A percentile compares a stretch with the other conserved stretches of the same genome.
Evolutionary conservation across 2,797 vertebrate species (phyloP).

Genomic region (Hypotaenidia philippensis): DNA sequence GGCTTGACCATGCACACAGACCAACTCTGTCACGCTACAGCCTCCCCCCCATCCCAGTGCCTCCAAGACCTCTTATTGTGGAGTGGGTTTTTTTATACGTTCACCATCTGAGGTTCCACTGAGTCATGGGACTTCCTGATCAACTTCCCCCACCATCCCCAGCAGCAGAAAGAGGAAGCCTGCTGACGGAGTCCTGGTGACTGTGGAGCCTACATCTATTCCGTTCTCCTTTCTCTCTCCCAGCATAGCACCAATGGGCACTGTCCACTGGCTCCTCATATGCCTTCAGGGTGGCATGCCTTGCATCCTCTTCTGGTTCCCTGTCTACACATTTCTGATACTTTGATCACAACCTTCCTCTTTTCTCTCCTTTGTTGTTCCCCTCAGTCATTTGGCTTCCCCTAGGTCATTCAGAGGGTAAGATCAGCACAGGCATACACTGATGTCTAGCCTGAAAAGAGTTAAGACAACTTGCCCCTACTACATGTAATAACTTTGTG

Average conservation of each 20-base stretch:
- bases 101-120: not conserved
- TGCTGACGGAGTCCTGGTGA: not conserved
- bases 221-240: not conserved
- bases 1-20: not conserved
- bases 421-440: not conserved
- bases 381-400: not conserved
- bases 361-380: not conserved
- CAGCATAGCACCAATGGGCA: not conserved
- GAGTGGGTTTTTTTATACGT: not conserved
- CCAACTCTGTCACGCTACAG: not conserved
- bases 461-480: not conserved
- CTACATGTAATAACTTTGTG: not conserved
- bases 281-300: not conserved
- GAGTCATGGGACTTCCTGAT: constrained; percentile 59
- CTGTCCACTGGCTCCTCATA: accelerated
- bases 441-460: not conserved
- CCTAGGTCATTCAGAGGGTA: not conserved
- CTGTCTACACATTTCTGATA: not conserved
- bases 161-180: constrained; percentile 55
- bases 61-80: not conserved
- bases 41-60: not conserved
- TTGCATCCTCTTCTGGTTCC: not conserved
- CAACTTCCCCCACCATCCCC: constrained; percentile 28
- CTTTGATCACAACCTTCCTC: not conserved
- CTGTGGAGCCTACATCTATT: not conserved